Evolutionary conservation across 2,113 vertebrate species (phyloP).

Genomic region (Tamias sibiricus): DNA sequence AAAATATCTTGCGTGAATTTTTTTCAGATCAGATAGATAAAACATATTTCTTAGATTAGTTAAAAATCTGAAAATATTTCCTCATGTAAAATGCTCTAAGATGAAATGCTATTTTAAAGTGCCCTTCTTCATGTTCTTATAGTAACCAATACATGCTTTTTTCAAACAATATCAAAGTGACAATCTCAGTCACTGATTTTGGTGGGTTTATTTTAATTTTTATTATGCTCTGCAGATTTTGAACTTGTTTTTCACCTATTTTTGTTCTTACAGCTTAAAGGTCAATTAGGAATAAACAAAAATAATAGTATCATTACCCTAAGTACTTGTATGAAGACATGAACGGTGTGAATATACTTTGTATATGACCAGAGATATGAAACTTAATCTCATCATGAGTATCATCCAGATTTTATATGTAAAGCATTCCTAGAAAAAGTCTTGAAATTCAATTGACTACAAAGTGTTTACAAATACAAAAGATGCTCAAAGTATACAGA

Average conservation of each 20-base stretch:
- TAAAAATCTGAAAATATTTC: neutral
- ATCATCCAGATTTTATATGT: neutral
- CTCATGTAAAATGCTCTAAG: neutral
- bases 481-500: neutral
- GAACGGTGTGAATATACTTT: too few relatives aligned
- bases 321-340: too few relatives aligned
- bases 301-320: too few relatives aligned
- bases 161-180: neutral
- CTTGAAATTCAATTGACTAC: neutral
- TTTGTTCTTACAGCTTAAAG: neutral
- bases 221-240: neutral
- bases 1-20: neutral
- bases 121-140: neutral
- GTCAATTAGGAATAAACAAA: neutral
- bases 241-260: neutral
- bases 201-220: neutral
- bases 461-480: neutral
- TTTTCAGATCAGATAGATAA: neutral
- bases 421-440: neutral
- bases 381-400: neutral
- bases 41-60: neutral
- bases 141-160: neutral
- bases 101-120: neutral
- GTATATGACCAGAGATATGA: too few relatives aligned
- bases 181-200: neutral